These are phyloP conservation scores for Strigamia maritima DNA, from an alignment of 2,888 invertebrate species.

Conservation along the genomic window DNA sequence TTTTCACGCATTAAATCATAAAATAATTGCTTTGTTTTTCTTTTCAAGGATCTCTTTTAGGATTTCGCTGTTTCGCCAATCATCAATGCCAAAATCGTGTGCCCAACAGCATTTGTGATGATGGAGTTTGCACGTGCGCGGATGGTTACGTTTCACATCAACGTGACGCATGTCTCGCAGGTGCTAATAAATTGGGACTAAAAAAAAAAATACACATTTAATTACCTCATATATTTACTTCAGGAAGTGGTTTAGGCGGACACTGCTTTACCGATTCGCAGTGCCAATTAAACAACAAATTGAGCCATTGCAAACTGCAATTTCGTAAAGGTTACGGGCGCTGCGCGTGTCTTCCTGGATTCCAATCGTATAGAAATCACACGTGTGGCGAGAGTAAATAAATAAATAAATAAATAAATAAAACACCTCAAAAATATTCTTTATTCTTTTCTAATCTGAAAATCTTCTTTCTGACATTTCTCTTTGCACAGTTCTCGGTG, in stretches of 20 bases:
- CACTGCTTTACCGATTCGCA: constrained; percentile 88
- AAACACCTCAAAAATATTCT: neutral
- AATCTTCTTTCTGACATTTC: neutral
- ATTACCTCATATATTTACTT: constrained; percentile 49
- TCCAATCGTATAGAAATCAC: constrained; percentile 26
- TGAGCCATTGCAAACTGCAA: constrained; percentile 82
- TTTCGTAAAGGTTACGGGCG: constrained; percentile 85
- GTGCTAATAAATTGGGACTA: constrained; percentile 69
- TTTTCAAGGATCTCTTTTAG: constrained; percentile 74
- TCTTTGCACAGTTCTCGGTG: neutral
- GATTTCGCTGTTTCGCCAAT: constrained; percentile 75
- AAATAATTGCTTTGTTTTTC: no score
- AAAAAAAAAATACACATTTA: no score
- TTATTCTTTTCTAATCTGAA: neutral
- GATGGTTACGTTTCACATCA: constrained; percentile 81
- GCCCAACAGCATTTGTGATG: constrained; percentile 78
- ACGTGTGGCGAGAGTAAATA: constrained; percentile 36
- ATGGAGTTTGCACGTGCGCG: constrained; percentile 77
- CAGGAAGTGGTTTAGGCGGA: constrained; percentile 79
- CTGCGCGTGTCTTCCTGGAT: constrained; percentile 70
- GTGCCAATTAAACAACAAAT: constrained; percentile 76
- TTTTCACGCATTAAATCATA: no score
- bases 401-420: neutral
- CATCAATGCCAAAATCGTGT: constrained; percentile 86
- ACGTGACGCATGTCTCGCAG: constrained; percentile 82